Evolutionary conservation across 23 tunicate species (phyloP).

Genomic region (Trididemnum nubilum): DNA sequence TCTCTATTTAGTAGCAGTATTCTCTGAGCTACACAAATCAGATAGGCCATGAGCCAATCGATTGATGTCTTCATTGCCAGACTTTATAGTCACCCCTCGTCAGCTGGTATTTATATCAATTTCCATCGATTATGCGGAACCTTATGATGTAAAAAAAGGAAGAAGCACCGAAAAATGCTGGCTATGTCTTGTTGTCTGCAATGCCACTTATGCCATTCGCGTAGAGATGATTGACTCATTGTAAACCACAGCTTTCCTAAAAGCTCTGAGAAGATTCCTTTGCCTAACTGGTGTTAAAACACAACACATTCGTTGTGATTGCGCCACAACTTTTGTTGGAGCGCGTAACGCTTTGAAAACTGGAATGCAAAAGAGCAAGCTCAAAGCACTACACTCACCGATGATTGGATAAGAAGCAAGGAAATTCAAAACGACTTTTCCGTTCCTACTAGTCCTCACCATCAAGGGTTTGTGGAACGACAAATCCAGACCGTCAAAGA

Average conservation of each 20-base stretch:
- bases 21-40: too few species aligned
- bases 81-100: too few species aligned
- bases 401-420: not conserved
- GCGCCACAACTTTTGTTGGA: not conserved
- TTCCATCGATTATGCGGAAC: constrained; percentile 8
- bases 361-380: too few species aligned
- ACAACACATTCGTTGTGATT: not conserved
- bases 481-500: not conserved
- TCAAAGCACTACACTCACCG: too few species aligned
- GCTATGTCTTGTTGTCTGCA: not conserved
- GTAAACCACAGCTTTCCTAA: not conserved
- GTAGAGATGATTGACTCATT: not conserved
- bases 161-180: not conserved
- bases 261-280: not conserved
- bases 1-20: too few species aligned
- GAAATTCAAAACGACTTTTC: not conserved
- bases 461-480: constrained; percentile 7
- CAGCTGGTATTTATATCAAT: not conserved
- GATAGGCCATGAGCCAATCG: too few species aligned
- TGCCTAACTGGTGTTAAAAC: not conserved
- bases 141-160: constrained; percentile 1
- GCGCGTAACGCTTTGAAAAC: not conserved
- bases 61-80: too few species aligned
- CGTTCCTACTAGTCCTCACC: not conserved
- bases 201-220: not conserved